phyloP scores from a whole-genome alignment of 2,888 invertebrate genomes.

The Cephus spinipes region DNA sequence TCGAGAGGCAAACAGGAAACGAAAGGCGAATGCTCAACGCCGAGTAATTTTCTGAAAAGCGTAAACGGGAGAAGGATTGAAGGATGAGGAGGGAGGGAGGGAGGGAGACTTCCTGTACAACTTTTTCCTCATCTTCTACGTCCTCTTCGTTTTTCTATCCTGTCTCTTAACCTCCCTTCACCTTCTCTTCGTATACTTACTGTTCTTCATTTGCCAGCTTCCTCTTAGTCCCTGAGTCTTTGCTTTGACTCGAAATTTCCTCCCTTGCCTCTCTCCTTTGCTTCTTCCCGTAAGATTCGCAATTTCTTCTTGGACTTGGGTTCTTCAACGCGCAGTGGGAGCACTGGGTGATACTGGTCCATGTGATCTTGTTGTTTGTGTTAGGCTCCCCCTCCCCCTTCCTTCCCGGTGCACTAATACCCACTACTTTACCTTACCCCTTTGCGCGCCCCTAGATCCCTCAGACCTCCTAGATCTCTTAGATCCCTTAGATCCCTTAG shows the following conservation, averaged over 20 bases:
- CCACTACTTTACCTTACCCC: too few species aligned
- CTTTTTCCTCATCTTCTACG: neutral
- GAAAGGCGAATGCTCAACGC: neutral
- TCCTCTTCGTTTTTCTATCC: neutral
- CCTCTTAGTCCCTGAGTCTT: neutral
- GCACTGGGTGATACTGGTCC: too few species aligned
- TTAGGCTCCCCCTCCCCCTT: too few species aligned
- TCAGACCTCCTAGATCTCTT: too few species aligned
- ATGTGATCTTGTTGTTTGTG: too few species aligned
- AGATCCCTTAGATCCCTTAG: too few species aligned
- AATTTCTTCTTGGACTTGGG: too few species aligned
- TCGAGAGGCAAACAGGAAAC: slow-evolving; percentile 3
- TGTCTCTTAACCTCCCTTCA: neutral
- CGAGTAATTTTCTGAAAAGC: neutral
- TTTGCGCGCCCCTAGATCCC: too few species aligned
- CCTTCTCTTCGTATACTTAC: neutral
- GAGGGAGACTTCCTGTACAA: slow-evolving; percentile 18
- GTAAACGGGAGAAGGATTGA: slow-evolving; percentile 1
- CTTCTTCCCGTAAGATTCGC: too few species aligned
- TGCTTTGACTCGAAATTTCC: neutral
- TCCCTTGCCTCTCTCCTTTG: too few species aligned
- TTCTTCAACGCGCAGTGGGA: too few species aligned
- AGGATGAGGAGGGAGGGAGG: slow-evolving; percentile 14
- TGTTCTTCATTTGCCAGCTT: neutral
- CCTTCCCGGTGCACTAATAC: too few species aligned